phyloP scores from a whole-genome alignment of 1,140 invertebrate genomes.

The Drosophila novamexicana region DNA sequence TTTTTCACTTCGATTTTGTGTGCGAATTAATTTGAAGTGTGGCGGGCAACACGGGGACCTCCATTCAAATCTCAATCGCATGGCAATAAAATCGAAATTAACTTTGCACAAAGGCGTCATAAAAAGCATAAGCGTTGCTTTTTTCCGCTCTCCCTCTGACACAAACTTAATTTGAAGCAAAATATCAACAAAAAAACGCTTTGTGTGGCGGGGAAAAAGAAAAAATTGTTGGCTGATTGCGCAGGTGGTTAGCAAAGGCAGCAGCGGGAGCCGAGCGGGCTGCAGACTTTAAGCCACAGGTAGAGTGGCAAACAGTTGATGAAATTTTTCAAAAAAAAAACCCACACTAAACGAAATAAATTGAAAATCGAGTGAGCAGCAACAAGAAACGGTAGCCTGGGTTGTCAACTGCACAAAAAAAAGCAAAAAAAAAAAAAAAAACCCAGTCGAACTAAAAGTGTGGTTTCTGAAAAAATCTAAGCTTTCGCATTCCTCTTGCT shows the following conservation, averaged over 20 bases:
- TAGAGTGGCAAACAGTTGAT: conserved; percentile 75
- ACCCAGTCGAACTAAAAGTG: conserved; percentile 41
- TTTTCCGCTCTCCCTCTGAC: conserved; percentile 46
- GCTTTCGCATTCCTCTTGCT: conserved; percentile 79
- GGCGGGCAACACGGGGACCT: conserved; percentile 37
- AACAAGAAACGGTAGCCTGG: conserved; percentile 50
- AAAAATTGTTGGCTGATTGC: conserved; percentile 65
- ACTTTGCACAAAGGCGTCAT: conserved; percentile 77
- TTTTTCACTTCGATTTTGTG: conserved; percentile 18
- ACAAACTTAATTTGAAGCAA: conserved; percentile 76
- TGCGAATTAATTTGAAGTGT: conserved; percentile 50
- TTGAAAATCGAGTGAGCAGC: conserved; percentile 77
- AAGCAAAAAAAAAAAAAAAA: conserved; percentile 13
- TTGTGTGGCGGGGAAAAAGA: not conserved
- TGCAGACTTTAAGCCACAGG: conserved; percentile 76
- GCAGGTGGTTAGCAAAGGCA: conserved; percentile 13
- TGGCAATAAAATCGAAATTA: conserved; percentile 82
- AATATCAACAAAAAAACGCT: conserved; percentile 47
- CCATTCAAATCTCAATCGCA: conserved; percentile 80
- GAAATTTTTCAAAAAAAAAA: conserved; percentile 69
- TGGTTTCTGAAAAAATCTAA: conserved; percentile 67
- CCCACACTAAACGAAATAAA: conserved; percentile 69
- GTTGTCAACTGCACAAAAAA: conserved; percentile 68
- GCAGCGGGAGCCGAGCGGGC: not conserved
- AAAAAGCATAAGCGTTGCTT: conserved; percentile 58